Conservation (phyloP, 2,888 invertebrate species). For the Megastigmus dorsalis region DNA sequence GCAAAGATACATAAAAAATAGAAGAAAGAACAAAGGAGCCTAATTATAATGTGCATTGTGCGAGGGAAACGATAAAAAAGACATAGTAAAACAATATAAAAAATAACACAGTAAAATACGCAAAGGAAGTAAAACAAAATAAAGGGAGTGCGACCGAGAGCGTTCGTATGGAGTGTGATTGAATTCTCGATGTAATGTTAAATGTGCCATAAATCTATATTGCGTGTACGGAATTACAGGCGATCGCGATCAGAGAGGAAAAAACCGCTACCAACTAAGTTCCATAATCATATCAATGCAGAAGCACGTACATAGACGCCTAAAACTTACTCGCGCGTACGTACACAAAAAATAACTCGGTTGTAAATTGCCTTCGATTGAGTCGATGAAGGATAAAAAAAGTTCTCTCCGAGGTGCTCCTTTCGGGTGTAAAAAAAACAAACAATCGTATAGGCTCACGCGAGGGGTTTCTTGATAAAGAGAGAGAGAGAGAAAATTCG, state of each 20-base stretch:
- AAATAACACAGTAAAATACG: no score
- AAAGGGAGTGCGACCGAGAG: conserved; percentile 5
- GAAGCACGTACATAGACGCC: conserved; percentile 21
- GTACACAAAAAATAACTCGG: conserved; percentile 4
- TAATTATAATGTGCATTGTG: conserved; percentile 26
- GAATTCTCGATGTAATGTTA: conserved; percentile 47
- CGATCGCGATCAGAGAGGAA: conserved; percentile 15
- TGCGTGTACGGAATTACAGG: conserved; percentile 17
- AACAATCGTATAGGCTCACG: conserved; percentile 11
- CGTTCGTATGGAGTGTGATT: conserved; percentile 19
- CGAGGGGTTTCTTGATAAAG: not conserved
- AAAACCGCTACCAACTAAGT: conserved; percentile 43
- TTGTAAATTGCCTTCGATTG: conserved; percentile 39
- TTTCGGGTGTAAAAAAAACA: conserved; percentile 9
- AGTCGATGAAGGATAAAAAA: conserved; percentile 5
- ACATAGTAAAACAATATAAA: conserved; percentile 10
- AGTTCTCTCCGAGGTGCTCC: conserved; percentile 12
- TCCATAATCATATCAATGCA: conserved; percentile 51
- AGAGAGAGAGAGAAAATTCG: conserved; percentile 21
- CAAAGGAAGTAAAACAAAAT: no score
- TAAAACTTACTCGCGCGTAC: conserved; percentile 29
- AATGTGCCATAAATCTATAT: conserved; percentile 50
- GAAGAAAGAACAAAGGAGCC: conserved; percentile 2
- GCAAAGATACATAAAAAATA: conserved; percentile 26
- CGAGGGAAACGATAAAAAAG: not conserved